Base-by-base conservation (phyloP, 2,888 invertebrate genomes). In the Himalopsyche tibetana region DNA sequence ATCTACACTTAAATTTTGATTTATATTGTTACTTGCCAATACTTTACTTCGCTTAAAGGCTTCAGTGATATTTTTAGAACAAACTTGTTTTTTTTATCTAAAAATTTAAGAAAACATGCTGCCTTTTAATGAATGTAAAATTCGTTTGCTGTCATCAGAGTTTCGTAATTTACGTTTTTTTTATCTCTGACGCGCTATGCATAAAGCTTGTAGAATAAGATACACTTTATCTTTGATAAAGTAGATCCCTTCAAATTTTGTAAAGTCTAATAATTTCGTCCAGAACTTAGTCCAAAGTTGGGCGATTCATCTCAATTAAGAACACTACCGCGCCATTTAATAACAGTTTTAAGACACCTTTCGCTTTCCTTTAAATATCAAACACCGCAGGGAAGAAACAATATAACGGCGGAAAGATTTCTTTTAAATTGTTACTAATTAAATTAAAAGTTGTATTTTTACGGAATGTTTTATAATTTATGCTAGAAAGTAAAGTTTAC, bases 241-340 rank as follows among this genome's bases (percentile, higher is more conserved):
- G 74, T 38, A 74, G 74, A 74, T 74, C 74, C 74, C 56, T 79
- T 63, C 86, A 42, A 84, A 56, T 79, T 86, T 56, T 69, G 63
- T 87, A 85, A 87, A 84, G 82, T 87, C 85, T 86, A 87, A 88
- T 88, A 87, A 87, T 82, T 80, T 80, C 84, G 51, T 84, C 81
- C 80, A 74, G 28, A 88, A 88, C 55, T 87, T 86, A 82, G 55
- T 56, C 36, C 28, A 80, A 88, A 88, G 84, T 88, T 88, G 40
- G 45, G 81, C 87, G 56, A 88, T 88, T 88, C 86, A 87, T 88
- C 88, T 88, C 86, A 88, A 88, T 88, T 88, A 87, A 83, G 86
- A 84, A 40, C 86, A 82, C 85, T 80, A 83, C 86, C 86, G 74
- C 86, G 82, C 79, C 85, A 84, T 85, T 88, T 88, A 85, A 88